phyloP scores from a whole-genome alignment of 2,888 invertebrate species.

The Andrena bicolor region DNA sequence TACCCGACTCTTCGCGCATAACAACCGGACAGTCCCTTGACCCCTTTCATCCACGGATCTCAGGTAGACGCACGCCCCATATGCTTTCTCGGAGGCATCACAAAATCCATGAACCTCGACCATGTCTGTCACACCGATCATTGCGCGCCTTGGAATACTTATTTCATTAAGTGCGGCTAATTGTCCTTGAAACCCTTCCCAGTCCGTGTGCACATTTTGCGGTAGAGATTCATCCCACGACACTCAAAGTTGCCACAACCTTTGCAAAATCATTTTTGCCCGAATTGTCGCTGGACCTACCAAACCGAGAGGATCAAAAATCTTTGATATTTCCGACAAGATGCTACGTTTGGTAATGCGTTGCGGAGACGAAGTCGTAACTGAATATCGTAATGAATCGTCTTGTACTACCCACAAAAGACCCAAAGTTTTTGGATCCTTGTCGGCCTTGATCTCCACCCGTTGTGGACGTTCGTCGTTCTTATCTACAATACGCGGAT shows the following conservation, averaged over 20 bases:
- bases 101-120: constrained; percentile 16
- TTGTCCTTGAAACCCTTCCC: neutral
- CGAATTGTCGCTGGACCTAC: constrained; percentile 14
- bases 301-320: constrained; percentile 22
- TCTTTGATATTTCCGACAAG: neutral
- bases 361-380: neutral
- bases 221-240: constrained; percentile 22
- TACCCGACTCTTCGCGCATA: constrained; percentile 3
- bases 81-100: constrained; percentile 19
- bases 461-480: neutral
- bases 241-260: neutral
- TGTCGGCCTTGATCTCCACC: neutral
- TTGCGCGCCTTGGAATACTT: neutral
- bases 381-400: neutral
- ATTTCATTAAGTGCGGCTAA: neutral
- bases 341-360: neutral
- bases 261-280: constrained; percentile 13
- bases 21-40: neutral
- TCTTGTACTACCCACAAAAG: neutral
- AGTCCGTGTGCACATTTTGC: neutral
- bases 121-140: rapidly evolving
- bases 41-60: neutral
- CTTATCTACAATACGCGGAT: too few relatives aligned
- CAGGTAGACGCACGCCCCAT: constrained; percentile 10
- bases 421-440: constrained; percentile 16